These are phyloP conservation scores for Tetragonula clypearis DNA, from an alignment of 1,140 invertebrate species.

Conservation along the genomic window DNA sequence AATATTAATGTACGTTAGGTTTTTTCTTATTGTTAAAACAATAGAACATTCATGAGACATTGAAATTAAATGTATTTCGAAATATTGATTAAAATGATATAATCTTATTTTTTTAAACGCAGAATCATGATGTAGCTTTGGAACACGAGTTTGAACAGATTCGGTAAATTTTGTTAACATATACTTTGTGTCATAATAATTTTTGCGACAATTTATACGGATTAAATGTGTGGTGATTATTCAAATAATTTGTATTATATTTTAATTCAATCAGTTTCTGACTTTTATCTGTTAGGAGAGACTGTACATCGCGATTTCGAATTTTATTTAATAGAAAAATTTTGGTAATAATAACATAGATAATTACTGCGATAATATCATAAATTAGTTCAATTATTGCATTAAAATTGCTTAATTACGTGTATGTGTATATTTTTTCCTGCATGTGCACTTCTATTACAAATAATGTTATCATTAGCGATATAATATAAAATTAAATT, in stretches of 20 bases:
- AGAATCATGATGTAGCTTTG: too few species aligned
- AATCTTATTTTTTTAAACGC: constrained; percentile 19
- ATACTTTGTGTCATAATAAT: constrained; percentile 17
- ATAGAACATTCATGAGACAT: constrained; percentile 53
- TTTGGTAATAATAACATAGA: constrained; percentile 28
- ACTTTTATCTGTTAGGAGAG: constrained; percentile 33
- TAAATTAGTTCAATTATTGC: constrained; percentile 53
- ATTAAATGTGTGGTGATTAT: constrained; percentile 50
- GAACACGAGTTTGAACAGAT: constrained; percentile 3
- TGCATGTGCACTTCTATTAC: constrained; percentile 56
- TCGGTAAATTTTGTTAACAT: neutral
- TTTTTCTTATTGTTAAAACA: constrained; percentile 54
- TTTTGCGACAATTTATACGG: constrained; percentile 46
- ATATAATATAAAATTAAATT: constrained; percentile 53
- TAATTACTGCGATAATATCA: constrained; percentile 42
- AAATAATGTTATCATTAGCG: constrained; percentile 50
- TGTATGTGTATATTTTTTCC: constrained; percentile 51
- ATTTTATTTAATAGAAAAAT: constrained; percentile 28
- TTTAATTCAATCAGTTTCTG: constrained; percentile 46
- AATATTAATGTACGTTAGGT: constrained; percentile 63
- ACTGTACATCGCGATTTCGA: constrained; percentile 10
- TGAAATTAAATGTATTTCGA: constrained; percentile 29
- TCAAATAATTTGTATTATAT: constrained; percentile 60
- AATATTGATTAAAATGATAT: neutral
- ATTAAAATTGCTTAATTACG: constrained; percentile 41